Percentiles rank a stretch among this genome's conserved stretches.
phyloP scores from a whole-genome alignment of 2,888 invertebrate species.

The Sicus ferrugineus region DNA sequence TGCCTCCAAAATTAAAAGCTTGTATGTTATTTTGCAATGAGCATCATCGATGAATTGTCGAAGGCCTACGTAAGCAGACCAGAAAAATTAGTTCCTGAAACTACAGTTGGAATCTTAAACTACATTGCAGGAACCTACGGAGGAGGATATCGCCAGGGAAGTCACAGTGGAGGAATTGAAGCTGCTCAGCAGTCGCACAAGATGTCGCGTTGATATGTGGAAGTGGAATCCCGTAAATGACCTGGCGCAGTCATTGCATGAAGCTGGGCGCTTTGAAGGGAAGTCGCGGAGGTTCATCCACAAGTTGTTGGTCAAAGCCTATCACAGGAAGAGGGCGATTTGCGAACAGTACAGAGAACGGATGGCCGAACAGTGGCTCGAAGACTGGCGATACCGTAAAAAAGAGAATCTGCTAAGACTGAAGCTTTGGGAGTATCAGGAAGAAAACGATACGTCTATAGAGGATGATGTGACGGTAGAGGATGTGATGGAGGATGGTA shows the following conservation, averaged over 20 bases:
- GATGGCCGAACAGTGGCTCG: neutral
- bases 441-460: neutral
- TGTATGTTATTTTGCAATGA: neutral
- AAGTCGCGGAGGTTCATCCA: constrained; percentile 12
- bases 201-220: constrained; percentile 24
- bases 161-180: neutral
- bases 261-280: constrained; percentile 3
- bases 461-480: neutral
- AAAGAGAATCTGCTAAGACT: constrained; percentile 1
- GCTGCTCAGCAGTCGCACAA: constrained; percentile 5
- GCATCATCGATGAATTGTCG: neutral
- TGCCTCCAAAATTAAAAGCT: neutral
- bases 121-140: constrained; percentile 16
- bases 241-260: neutral
- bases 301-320: constrained; percentile 19
- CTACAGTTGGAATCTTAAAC: neutral
- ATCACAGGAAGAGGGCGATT: neutral
- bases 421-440: constrained; percentile 13
- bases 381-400: constrained; percentile 18
- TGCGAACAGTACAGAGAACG: neutral
- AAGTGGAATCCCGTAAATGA: constrained; percentile 25
- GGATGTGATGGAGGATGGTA: neutral
- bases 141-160: constrained; percentile 19
- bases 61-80: neutral
- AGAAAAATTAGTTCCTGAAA: neutral